Percentiles rank a stretch among this genome's conserved stretches.
phyloP scores from a whole-genome alignment of 2,888 invertebrate genomes.

The Clanis bilineata region DNA sequence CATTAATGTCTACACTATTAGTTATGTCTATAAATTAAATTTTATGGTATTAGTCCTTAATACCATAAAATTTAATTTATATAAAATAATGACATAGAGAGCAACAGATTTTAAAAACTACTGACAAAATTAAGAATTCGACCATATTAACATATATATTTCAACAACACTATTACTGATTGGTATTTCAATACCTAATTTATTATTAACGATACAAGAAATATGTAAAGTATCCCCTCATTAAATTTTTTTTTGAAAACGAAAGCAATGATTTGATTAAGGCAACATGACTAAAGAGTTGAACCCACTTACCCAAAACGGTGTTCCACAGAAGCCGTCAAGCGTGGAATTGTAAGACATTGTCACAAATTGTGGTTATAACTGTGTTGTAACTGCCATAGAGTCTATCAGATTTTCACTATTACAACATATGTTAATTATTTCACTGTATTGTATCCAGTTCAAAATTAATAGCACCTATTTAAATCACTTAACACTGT shows the following conservation, averaged over 20 bases:
- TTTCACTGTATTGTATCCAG: background rate
- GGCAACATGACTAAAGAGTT: conserved; percentile 22
- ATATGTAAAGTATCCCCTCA: background rate
- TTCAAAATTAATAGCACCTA: conserved; percentile 14
- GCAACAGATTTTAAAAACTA: too few species aligned
- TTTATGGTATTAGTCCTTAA: too few species aligned
- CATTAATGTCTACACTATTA: too few species aligned
- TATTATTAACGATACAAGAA: too few species aligned
- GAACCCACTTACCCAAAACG: conserved; percentile 88
- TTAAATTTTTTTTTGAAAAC: background rate
- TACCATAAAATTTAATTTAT: too few species aligned
- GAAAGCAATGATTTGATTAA: background rate
- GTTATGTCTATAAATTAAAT: too few species aligned
- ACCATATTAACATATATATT: too few species aligned
- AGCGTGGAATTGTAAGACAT: conserved; percentile 82
- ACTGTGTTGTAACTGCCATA: conserved; percentile 42
- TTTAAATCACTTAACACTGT: conserved; percentile 14
- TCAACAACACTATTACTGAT: too few species aligned
- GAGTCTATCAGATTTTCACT: conserved; percentile 24
- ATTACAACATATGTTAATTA: background rate
- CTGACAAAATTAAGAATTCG: too few species aligned
- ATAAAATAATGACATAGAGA: too few species aligned
- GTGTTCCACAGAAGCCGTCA: conserved; percentile 89
- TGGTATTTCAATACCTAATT: too few species aligned
- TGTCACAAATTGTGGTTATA: conserved; percentile 62